Conservation (phyloP, 1,140 invertebrate species). For the Thalassaphorura encarpata region DNA sequence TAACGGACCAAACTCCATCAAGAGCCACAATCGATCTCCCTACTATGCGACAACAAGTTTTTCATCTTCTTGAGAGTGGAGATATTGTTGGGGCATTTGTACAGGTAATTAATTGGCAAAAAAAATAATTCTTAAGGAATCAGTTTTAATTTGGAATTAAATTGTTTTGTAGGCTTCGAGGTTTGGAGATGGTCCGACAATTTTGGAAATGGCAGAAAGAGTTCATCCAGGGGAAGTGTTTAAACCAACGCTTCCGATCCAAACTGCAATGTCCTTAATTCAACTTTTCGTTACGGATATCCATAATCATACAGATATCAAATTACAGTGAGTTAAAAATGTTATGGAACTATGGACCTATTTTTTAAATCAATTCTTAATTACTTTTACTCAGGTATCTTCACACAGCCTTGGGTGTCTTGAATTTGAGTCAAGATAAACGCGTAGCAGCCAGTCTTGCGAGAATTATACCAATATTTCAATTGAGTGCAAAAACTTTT, state of each 20-base stretch:
- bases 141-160: no score
- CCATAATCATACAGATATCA: conserved; percentile 21
- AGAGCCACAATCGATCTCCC: conserved; percentile 9
- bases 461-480: conserved; percentile 27
- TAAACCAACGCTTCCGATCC: conserved; percentile 13
- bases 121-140: no score
- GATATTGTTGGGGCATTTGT: conserved; percentile 25
- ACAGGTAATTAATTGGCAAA: conserved; percentile 15
- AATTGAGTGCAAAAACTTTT: conserved; percentile 19
- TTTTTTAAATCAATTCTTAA: background rate
- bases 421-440: conserved; percentile 11
- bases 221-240: conserved; percentile 18
- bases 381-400: conserved; percentile 24
- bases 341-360: background rate
- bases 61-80: conserved; percentile 16
- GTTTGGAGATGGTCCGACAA: conserved; percentile 9
- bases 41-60: conserved; percentile 8
- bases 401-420: conserved; percentile 15
- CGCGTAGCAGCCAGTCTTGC: conserved; percentile 19
- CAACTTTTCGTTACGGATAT: conserved; percentile 27
- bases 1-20: conserved; percentile 10
- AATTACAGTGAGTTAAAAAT: conserved; percentile 22
- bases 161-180: conserved; percentile 15
- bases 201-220: conserved; percentile 25
- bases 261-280: conserved; percentile 22